Percentiles rank a stretch among this genome's conserved stretches.
Evolutionary conservation across 2,888 invertebrate genomes (phyloP).

Genomic region (Anthrax anthrax): DNA sequence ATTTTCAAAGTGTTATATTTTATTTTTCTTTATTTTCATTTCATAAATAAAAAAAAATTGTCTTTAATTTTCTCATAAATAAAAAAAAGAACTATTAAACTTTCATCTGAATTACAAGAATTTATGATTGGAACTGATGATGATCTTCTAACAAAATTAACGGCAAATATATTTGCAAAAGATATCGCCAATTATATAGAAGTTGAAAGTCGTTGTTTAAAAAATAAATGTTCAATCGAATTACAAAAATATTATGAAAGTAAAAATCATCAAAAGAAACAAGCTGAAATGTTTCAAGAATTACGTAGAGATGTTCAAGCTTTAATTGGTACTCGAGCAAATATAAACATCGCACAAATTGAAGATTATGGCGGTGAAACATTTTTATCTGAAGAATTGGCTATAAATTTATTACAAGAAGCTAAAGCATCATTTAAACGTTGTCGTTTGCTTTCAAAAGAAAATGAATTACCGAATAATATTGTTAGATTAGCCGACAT

Average conservation of each 20-base stretch:
- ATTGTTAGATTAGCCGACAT: conserved; percentile 72
- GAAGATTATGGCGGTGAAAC: conserved; percentile 97
- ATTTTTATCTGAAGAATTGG: conserved; percentile 87
- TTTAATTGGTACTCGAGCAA: conserved; percentile 77
- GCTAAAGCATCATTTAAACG: conserved; percentile 80
- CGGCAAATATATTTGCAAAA: conserved; percentile 65
- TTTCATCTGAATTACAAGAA: conserved; percentile 55
- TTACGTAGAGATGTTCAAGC: conserved; percentile 86
- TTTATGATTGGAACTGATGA: conserved; percentile 71
- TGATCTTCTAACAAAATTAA: conserved; percentile 60
- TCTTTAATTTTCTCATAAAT: conserved; percentile 17
- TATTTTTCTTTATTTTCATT: not conserved
- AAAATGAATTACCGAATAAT: conserved; percentile 61
- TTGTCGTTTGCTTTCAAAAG: conserved; percentile 69
- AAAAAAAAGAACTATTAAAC: conserved; percentile 62
- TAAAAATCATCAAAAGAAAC: conserved; percentile 89
- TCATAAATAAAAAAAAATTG: too few species aligned
- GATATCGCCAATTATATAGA: conserved; percentile 66
- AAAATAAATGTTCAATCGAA: conserved; percentile 58
- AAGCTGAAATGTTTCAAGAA: conserved; percentile 83
- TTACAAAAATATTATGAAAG: conserved; percentile 79
- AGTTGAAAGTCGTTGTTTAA: conserved; percentile 63
- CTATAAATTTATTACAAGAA: conserved; percentile 79
- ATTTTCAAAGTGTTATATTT: too few species aligned
- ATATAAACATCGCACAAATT: conserved; percentile 85